Percentiles rank a stretch among this genome's conserved stretches.
Evolutionary conservation across 2,888 invertebrate species (phyloP).

Genomic region (Syritta pipiens): DNA sequence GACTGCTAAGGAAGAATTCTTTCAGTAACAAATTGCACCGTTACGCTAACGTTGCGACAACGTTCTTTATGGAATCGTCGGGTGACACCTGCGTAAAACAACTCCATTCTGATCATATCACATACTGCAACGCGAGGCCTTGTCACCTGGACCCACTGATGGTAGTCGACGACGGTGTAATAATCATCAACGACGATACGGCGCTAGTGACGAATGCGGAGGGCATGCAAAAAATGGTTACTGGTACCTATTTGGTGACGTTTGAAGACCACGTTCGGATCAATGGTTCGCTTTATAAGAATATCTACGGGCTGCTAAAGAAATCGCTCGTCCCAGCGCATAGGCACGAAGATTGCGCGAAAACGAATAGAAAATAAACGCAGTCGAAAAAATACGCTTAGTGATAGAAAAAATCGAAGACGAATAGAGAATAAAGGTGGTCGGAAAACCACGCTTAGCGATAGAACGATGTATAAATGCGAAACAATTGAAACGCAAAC

Average conservation of each 20-base stretch:
- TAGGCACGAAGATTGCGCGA: too few relatives aligned
- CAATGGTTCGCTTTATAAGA: constrained; percentile 6
- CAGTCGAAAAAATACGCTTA: too few relatives aligned
- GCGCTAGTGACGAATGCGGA: background rate
- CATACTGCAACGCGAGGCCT: background rate
- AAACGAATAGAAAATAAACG: too few relatives aligned
- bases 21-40: too few relatives aligned
- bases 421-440: too few relatives aligned
- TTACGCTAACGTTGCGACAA: background rate
- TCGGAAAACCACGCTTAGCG: too few relatives aligned
- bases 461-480: too few relatives aligned
- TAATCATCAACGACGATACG: background rate
- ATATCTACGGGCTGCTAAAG: background rate
- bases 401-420: too few relatives aligned
- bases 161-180: too few relatives aligned
- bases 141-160: background rate
- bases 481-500: too few relatives aligned
- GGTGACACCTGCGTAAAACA: background rate
- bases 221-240: background rate
- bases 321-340: constrained; percentile 9
- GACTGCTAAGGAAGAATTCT: too few relatives aligned
- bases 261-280: constrained; percentile 1
- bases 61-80: background rate
- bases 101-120: constrained; percentile 35
- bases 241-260: constrained; percentile 5